Evolutionary conservation across 2,888 invertebrate species (phyloP).

Genomic region (Mamestra brassicae): DNA sequence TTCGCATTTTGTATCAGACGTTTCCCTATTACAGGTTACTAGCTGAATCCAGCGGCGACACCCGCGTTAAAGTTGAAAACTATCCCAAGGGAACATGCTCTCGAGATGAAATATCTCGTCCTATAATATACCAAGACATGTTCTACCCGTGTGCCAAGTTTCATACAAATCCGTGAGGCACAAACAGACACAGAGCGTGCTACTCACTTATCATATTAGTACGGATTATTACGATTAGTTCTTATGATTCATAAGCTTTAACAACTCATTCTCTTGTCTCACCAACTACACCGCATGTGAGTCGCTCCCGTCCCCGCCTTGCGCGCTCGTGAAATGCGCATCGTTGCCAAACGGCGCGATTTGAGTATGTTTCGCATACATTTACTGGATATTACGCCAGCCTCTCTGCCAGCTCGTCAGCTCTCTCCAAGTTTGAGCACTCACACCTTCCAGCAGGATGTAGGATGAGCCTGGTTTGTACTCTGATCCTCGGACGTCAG

Average conservation of each 20-base stretch:
- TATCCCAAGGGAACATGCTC: too few species aligned
- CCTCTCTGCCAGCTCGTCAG: slow-evolving; percentile 27
- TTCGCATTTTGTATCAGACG: neutral
- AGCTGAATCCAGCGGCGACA: too few species aligned
- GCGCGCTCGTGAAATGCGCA: slow-evolving; percentile 10
- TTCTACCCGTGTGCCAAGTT: too few species aligned
- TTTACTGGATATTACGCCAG: slow-evolving; percentile 41
- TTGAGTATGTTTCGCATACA: slow-evolving; percentile 50
- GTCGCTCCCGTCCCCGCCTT: slow-evolving; percentile 22
- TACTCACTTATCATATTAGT: too few species aligned
- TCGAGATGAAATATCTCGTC: too few species aligned
- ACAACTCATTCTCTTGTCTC: too few species aligned
- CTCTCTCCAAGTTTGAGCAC: slow-evolving; percentile 7
- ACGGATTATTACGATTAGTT: neutral
- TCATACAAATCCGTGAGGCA: too few species aligned
- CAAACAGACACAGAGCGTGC: too few species aligned
- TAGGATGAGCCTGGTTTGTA: neutral
- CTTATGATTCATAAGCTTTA: neutral
- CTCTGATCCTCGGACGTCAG: neutral
- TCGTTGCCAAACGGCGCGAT: slow-evolving; percentile 48
- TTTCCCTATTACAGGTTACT: neutral
- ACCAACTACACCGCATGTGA: neutral
- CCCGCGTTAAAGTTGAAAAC: too few species aligned
- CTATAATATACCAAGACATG: too few species aligned
- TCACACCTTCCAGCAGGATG: slow-evolving; percentile 10